phyloP scores from a whole-genome alignment of 2,113 vertebrate genomes.

The Colius striatus region DNA sequence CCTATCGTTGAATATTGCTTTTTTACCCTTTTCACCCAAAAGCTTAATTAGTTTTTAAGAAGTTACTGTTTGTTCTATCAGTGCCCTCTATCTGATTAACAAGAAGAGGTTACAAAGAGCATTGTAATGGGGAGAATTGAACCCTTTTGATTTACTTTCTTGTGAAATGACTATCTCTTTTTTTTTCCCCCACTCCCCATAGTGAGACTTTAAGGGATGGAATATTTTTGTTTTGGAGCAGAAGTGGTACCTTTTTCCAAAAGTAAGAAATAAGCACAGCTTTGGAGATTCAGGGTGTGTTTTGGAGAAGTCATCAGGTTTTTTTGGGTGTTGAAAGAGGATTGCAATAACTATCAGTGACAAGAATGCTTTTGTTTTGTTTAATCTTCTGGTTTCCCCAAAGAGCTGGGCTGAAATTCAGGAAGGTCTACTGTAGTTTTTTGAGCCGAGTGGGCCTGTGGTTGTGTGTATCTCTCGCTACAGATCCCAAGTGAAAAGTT shows the following conservation, averaged over 20 bases:
- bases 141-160: slow-evolving; percentile 7
- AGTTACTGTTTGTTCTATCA: neutral
- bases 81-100: neutral
- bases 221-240: slow-evolving; percentile 46
- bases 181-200: neutral
- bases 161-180: neutral
- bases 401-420: slow-evolving; percentile 2
- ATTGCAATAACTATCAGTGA: slow-evolving; percentile 11
- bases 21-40: neutral
- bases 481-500: neutral
- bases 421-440: neutral
- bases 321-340: slow-evolving; percentile 9
- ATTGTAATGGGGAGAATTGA: neutral
- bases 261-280: slow-evolving; percentile 67
- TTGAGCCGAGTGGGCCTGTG: neutral
- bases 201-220: slow-evolving; percentile 34
- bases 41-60: neutral
- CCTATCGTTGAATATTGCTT: neutral
- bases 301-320: slow-evolving; percentile 21
- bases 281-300: slow-evolving; percentile 80
- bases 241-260: slow-evolving; percentile 74
- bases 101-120: neutral
- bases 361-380: neutral
- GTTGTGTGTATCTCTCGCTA: neutral
- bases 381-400: neutral